Evolutionary conservation across 2,888 invertebrate species (phyloP).

Genomic region (Acholoe squamosa): DNA sequence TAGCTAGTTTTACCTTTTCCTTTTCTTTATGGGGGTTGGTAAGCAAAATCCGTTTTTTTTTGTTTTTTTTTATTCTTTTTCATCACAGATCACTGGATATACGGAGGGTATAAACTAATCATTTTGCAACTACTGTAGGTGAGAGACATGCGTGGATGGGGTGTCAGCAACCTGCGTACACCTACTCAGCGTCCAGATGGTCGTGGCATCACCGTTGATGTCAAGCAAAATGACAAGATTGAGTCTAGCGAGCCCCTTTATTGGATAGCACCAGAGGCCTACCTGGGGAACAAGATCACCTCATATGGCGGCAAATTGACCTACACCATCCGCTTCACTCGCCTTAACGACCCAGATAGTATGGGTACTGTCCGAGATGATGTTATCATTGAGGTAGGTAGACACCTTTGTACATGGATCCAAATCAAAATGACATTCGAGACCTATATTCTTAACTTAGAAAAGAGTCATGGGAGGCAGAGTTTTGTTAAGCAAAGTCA

Average conservation of each 20-base stretch:
- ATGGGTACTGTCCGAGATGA: conserved; percentile 87
- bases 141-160: conserved; percentile 88
- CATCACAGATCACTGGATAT: too few species aligned
- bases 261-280: conserved; percentile 90
- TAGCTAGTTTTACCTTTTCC: conserved; percentile 76
- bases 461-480: too few species aligned
- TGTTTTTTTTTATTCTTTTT: conserved; percentile 45
- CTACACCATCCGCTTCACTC: conserved; percentile 87
- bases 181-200: conserved; percentile 73
- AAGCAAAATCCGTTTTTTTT: not conserved
- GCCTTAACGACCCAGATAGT: conserved; percentile 74
- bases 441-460: not conserved
- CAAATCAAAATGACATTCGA: not conserved
- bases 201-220: conserved; percentile 72
- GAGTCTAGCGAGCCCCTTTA: conserved; percentile 85
- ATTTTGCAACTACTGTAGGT: conserved; percentile 83
- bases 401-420: conserved; percentile 8
- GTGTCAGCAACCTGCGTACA: conserved; percentile 85
- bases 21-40: too few species aligned
- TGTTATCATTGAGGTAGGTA: conserved; percentile 84
- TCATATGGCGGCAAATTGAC: conserved; percentile 94
- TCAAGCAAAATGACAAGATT: conserved; percentile 65
- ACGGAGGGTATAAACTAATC: too few species aligned
- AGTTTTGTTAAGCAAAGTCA: too few species aligned
- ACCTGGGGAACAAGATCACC: conserved; percentile 90